phyloP scores from a whole-genome alignment of 1,140 invertebrate genomes.

The Dinoponera quadriceps region DNA sequence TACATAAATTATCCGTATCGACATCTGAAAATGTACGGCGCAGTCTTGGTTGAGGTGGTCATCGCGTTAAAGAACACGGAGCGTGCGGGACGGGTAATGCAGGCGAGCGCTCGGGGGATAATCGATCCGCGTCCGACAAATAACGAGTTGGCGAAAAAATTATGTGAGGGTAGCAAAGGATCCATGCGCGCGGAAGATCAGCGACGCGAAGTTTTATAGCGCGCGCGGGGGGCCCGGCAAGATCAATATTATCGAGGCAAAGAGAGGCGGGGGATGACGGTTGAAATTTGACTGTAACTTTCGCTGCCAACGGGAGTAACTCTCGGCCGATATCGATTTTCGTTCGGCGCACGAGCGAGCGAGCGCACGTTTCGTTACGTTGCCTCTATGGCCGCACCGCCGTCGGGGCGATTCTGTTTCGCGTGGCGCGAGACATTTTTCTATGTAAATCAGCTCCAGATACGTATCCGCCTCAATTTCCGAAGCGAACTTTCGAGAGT shows the following conservation, averaged over 20 bases:
- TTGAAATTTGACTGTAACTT: slow-evolving; percentile 41
- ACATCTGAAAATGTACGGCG: too few relatives aligned
- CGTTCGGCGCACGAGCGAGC: slow-evolving; percentile 10
- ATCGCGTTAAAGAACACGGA: too few relatives aligned
- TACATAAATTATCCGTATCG: too few relatives aligned
- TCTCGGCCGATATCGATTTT: slow-evolving; percentile 39
- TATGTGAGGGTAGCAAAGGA: too few relatives aligned
- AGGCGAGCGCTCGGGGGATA: too few relatives aligned
- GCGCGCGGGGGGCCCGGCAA: slow-evolving; percentile 14
- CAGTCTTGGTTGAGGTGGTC: too few relatives aligned
- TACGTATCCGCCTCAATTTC: background rate
- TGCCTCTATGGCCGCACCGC: background rate
- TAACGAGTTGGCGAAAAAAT: too few relatives aligned
- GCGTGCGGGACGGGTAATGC: too few relatives aligned
- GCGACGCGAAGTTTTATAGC: slow-evolving; percentile 35
- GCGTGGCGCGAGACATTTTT: background rate
- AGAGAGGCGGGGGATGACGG: background rate
- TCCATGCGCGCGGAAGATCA: background rate
- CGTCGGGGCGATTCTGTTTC: background rate
- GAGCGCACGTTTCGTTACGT: background rate
- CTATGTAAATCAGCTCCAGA: slow-evolving; percentile 1
- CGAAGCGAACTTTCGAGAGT: background rate
- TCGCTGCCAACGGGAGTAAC: background rate
- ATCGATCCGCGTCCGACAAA: too few relatives aligned
- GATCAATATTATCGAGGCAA: slow-evolving; percentile 54